These are phyloP conservation scores for Parelbella ahira DNA, from an alignment of 2,888 invertebrate species.

Conservation along the genomic window DNA sequence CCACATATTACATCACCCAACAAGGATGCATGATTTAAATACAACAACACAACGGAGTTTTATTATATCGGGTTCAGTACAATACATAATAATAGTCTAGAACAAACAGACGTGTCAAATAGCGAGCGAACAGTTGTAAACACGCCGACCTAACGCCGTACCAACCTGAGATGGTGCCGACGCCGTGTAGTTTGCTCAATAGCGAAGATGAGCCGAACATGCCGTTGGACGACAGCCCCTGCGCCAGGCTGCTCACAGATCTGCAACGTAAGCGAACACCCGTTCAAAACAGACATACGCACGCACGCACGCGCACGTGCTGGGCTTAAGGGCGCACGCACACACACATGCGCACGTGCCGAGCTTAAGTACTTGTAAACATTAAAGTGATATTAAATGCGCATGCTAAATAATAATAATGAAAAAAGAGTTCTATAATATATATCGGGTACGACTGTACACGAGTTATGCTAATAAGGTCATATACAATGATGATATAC, in stretches of 20 bases:
- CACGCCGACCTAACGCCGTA: conserved; percentile 36
- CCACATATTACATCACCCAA: no score
- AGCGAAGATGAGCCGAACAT: conserved; percentile 87
- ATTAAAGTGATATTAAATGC: conserved; percentile 36
- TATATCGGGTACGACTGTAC: conserved; percentile 46
- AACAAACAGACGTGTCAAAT: conserved; percentile 20
- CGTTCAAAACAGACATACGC: conserved; percentile 27
- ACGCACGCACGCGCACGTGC: conserved; percentile 24
- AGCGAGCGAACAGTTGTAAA: conserved; percentile 27
- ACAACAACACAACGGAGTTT: no score
- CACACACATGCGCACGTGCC: conserved; percentile 22
- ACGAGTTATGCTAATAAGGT: conserved; percentile 37
- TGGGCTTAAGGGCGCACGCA: no score
- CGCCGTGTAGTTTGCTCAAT: conserved; percentile 76
- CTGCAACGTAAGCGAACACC: conserved; percentile 58
- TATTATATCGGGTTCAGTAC: no score
- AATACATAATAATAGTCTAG: no score
- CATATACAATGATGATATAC: conserved; percentile 46
- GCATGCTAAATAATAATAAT: conserved; percentile 55
- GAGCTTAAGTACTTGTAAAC: conserved; percentile 27
- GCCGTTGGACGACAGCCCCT: conserved; percentile 82
- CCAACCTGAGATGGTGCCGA: conserved; percentile 75
- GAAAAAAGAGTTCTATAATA: conserved; percentile 29
- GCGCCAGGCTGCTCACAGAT: conserved; percentile 76
- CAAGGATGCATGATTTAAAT: no score